Base-by-base conservation (phyloP, 2,888 invertebrate species). In the Drosophila subsilvestris region DNA sequence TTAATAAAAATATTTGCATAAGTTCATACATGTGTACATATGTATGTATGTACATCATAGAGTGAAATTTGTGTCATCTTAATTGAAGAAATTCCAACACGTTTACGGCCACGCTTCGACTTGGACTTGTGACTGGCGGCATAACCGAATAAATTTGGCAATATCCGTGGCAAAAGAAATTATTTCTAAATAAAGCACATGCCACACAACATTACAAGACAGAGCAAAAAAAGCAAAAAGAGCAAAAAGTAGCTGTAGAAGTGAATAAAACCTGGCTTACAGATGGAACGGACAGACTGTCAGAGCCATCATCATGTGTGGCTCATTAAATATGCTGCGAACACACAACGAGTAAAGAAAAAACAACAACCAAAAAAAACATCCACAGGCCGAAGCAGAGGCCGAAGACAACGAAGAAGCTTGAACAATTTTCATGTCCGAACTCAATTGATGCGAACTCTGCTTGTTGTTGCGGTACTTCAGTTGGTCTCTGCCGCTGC, bases 401-500 rank as follows among this genome's bases (percentile, higher is more conserved):
- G 65, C 68, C 55, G 37, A 42, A 18, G 69, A 58, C 29, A 27
- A 37, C 69, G 49, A 56, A 67, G 57, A 68, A 57, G 66, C 74
- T 48, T 63, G 51, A 63, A 78, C 88, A 86, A 86, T 86, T 86
- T 86, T 87, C 86, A 87, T 89, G 86, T 85, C 88, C 75, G 87
- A 78, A 78, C 80, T 75, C 88, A 78, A 85, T 88, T 79, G 87
- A 85, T 77, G 88, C 66, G 71, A 79, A 71, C 62, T 27, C 62
- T 14, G 37, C 62, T 14, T 49, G 63, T 54, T 29, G 37, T 49
- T 47, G 48, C 27, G 18, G 47, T 25, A 37, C 37, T 37, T 37
- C 37, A 7, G 14, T 7, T n/a, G 42, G 10, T 20, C 14, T 54
- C 42, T 25, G 14, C 42, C 25, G 5, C 32, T 37, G 4, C 5